Conservation (phyloP, 1,140 invertebrate species). For the Drosophila grimshawi region DNA sequence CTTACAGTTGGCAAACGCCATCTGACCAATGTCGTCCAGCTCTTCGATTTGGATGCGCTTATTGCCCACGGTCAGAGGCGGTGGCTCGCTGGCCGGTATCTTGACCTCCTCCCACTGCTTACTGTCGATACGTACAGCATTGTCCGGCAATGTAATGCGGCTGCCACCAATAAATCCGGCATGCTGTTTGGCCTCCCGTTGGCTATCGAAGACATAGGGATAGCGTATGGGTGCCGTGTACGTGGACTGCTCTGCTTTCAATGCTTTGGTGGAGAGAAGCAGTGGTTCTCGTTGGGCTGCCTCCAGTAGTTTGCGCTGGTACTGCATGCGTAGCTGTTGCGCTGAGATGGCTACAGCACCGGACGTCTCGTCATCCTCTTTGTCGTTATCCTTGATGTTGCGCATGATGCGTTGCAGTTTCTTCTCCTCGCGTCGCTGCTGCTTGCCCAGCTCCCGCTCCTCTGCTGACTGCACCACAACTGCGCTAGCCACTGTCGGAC, state of each 20-base stretch:
- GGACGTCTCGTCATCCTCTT: conserved; percentile 85
- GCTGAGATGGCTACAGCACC: conserved; percentile 84
- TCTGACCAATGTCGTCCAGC: conserved; percentile 94
- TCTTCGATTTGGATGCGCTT: conserved; percentile 89
- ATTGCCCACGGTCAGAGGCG: conserved; percentile 88
- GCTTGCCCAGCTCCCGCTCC: conserved; percentile 92
- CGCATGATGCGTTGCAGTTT: conserved; percentile 88
- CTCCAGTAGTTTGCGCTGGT: conserved; percentile 84
- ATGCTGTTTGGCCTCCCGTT: conserved; percentile 88
- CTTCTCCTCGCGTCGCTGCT: conserved; percentile 95
- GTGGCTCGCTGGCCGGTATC: conserved; percentile 91
- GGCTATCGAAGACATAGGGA: conserved; percentile 94
- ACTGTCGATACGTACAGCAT: conserved; percentile 89
- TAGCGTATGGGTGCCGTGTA: conserved; percentile 85
- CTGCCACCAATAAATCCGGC: conserved; percentile 91
- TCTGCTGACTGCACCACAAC: conserved; percentile 93
- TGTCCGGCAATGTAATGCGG: conserved; percentile 92
- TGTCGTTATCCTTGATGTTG: conserved; percentile 85
- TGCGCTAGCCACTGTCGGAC: conserved; percentile 70
- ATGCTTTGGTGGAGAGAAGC: conserved; percentile 75
- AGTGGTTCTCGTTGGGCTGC: conserved; percentile 83
- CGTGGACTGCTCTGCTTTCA: conserved; percentile 46
- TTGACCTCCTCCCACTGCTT: conserved; percentile 94
- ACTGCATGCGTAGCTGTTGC: conserved; percentile 84
- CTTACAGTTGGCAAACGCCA: conserved; percentile 94